Base-by-base conservation (phyloP, 2,888 invertebrate species). In the Ametastegia equiseti region DNA sequence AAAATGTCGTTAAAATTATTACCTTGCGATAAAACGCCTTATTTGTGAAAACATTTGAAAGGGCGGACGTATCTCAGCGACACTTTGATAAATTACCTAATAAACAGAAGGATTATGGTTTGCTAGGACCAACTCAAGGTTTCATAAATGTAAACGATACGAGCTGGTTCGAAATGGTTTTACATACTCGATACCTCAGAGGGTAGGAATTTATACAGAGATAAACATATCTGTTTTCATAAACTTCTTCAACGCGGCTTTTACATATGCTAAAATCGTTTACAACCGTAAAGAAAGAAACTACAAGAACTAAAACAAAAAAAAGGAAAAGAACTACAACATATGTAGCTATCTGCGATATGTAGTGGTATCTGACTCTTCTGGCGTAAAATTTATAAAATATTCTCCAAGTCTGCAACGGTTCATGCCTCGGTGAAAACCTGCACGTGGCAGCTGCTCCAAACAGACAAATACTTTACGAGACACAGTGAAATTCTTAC, bases 141-240 rank as follows among this genome's bases (percentile, higher is more conserved):
- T 75, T 30, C 30, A 75, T 54, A 33, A 75, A 75, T 36, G 36
- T 19, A 75, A 36, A 23, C 30, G 4, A 27, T 27, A 54, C 54
- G 75, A 50, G 54, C 11, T n/a, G n/a, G n/a, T 50, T 54, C 30
- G 19, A 33, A 54, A 54, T 54, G 36, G 27, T 54, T 54, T 75
- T 75, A 50, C 36, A 19, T 9, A 67, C 50, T 33, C 11, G n/a
- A n/a, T n/a, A n/a, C 13, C 33, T 23, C 33, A 19, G 50, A 36
- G 36, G 50, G 36, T 36, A 27, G n/a, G 23, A 75, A 75, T 75
- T 75, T 75, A 75, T 36, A 30, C 36, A 54, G 23, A 9, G n/a
- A n/a, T n/a, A n/a, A n/a, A n/a, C 33, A 75, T 75, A 54, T 19
- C 54, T 54, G 36, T 75, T 75, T 75, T 54, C 54, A 75, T 75